Conservation (phyloP, 2,888 invertebrate genomes). For the Meghimatium bilineatum region DNA sequence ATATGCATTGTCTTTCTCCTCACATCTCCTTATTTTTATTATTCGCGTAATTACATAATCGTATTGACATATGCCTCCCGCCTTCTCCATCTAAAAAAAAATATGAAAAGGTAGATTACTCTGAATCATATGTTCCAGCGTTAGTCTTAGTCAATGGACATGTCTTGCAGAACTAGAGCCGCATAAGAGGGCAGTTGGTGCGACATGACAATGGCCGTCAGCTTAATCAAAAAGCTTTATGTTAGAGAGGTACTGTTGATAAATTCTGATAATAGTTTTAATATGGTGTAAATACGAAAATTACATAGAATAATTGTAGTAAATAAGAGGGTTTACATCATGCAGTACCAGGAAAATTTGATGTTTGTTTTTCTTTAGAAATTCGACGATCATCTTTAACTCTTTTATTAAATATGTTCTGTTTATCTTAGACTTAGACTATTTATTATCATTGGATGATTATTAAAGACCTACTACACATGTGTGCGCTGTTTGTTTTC, state of each 20-base stretch:
- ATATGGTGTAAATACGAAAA: not conserved
- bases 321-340: not conserved
- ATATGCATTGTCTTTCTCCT: not conserved
- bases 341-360: not conserved
- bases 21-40: not conserved
- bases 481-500: too few species aligned
- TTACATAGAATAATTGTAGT: not conserved
- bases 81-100: not conserved
- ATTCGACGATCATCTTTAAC: not conserved
- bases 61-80: not conserved
- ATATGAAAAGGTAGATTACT: not conserved
- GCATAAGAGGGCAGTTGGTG: conserved; percentile 24
- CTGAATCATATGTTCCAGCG: conserved; percentile 10
- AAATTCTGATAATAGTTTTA: too few species aligned
- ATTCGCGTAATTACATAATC: not conserved
- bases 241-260: conserved; percentile 51
- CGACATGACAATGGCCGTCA: conserved; percentile 53
- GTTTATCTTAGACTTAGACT: too few species aligned
- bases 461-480: too few species aligned
- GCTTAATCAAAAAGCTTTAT: conserved; percentile 54
- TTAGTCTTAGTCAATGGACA: conserved; percentile 24
- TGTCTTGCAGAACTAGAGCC: conserved; percentile 22
- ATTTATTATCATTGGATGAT: too few species aligned
- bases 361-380: not conserved
- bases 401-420: too few species aligned